Evolutionary conservation across 2,113 vertebrate genomes (phyloP).

Genomic region (Rhinolophus ferrumequinum): DNA sequence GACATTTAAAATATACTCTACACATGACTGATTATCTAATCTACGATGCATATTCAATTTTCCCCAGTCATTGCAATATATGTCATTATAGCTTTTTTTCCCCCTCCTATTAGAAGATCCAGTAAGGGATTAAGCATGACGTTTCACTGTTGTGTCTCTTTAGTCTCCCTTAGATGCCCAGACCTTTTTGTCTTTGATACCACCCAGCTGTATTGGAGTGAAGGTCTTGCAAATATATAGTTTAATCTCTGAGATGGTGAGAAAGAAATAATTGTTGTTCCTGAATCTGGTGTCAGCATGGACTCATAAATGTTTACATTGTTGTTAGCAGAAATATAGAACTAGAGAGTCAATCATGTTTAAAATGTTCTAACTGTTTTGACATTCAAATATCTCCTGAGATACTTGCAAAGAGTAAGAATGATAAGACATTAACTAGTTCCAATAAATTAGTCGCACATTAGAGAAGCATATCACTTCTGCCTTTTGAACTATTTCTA

Average conservation of each 20-base stretch:
- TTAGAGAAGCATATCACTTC: not conserved
- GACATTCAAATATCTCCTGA: not conserved
- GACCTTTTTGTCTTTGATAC: not conserved
- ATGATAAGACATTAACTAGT: not conserved
- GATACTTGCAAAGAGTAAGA: slow-evolving; percentile 15
- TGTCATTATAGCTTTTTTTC: not conserved
- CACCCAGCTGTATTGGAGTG: not conserved
- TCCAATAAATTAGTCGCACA: slow-evolving; percentile 34
- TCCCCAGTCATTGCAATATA: not conserved
- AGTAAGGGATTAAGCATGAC: not conserved
- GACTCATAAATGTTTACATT: not conserved
- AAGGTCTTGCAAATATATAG: not conserved
- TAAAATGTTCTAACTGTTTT: not conserved
- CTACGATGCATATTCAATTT: not conserved
- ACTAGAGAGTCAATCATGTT: not conserved
- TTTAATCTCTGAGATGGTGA: not conserved
- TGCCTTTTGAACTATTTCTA: slow-evolving; percentile 47
- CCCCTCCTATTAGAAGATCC: not conserved
- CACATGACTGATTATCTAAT: not conserved
- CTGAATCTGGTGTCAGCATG: not conserved
- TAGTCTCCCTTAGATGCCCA: not conserved
- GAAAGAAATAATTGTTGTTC: not conserved
- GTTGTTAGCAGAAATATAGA: not conserved
- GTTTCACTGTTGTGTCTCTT: not conserved
- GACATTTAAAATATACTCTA: not conserved